Evolutionary conservation across 2,888 invertebrate species (phyloP), one percentile per base, ranked within the genome.

Genomic region (Digitonthophagus gazella): DNA sequence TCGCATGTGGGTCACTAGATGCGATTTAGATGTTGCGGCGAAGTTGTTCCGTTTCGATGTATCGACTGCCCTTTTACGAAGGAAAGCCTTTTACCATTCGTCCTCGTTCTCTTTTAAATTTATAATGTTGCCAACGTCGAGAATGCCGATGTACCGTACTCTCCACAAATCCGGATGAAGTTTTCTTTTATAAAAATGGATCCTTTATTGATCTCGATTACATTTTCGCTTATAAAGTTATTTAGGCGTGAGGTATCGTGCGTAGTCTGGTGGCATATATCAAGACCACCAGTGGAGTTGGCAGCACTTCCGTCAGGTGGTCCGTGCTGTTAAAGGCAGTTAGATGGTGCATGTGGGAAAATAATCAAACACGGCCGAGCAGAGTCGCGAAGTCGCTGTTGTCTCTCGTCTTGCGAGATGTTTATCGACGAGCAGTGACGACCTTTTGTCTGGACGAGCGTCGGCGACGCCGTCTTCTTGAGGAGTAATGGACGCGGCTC

Each of bases 391-490:
- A 61, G 61, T 61, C 20, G 20, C 18, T 19, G 61, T 61, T 61
- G 61, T 61, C 28, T 61, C 19, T 61, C 61, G 18, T 20, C 58
- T 61, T 20, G 61, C 15, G 18, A 18, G 73, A 73, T 73, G 71
- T 69, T 73, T 71, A 73, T 73, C 73, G 69, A 68, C 67, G 67
- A 67, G 67, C 70, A 71, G 72, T 74, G 73, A 73, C 73, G 70
- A 75, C 74, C 74, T 75, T 74, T 74, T 75, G 75, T 74, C 72
- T 74, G 69, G 71, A 69, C 69, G 69, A 72, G 19, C 61, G 19
- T 20, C 61, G 61, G 18, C 18, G 61, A 61, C 61, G 18, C 19
- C 19, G 19, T 61, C 19, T 20, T 61, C 61, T 61, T 20, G 61
- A 61, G 20, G 73, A 74, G 67, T 70, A 70, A 73, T 72, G 73